Evolutionary conservation across 2,888 invertebrate genomes (phyloP), one percentile per base, ranked within the genome.

Genomic region (Xanthorhoe spadicearia): DNA sequence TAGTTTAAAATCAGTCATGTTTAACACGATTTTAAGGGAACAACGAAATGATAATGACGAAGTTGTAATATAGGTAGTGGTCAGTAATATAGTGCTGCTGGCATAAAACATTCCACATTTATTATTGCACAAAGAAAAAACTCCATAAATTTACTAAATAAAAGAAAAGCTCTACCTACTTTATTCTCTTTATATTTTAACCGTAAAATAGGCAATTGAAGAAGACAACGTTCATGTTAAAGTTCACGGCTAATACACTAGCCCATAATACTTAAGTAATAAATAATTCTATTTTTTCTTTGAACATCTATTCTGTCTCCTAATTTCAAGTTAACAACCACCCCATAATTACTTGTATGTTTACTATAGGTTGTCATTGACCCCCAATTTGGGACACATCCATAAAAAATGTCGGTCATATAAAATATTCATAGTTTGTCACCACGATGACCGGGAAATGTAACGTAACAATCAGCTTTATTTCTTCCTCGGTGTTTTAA

Each of bases 401-500:
- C 54, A 58, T 62, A 56, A 52, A 58, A 32, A 54, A 28, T 15
- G n/a, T 4, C 38, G 28, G 23, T 38, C 53, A 23, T 35, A 54
- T 66, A 49, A 43, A 61, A 58, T 66, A 61, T 61, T 61, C 61
- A 58, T 61, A 61, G 49, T 49, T 53, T 52, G 58, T 54, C 54
- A 19, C 28, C 38, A 17, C 61, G 18, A 43, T 61, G 58, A 46
- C 50, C 46, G 43, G 58, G 54, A 62, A 43, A 58, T 66, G 43
- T 54, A 15, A 23, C 38, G 15, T 50, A 60, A 49, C 53, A 38
- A 65, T 60, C 43, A 46, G 28, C 60, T 59, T 65, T 38, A 71
- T 69, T 46, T 68, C 68, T 72, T 70, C 66, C 70, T 69, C 65
- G 48, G 58, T 65, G 57, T 61, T 51, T 61, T 32, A 67, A 67